Evolutionary conservation across 2,888 invertebrate species (phyloP), one percentile per base, ranked within the genome.

Genomic region (Hemaris fuciformis): DNA sequence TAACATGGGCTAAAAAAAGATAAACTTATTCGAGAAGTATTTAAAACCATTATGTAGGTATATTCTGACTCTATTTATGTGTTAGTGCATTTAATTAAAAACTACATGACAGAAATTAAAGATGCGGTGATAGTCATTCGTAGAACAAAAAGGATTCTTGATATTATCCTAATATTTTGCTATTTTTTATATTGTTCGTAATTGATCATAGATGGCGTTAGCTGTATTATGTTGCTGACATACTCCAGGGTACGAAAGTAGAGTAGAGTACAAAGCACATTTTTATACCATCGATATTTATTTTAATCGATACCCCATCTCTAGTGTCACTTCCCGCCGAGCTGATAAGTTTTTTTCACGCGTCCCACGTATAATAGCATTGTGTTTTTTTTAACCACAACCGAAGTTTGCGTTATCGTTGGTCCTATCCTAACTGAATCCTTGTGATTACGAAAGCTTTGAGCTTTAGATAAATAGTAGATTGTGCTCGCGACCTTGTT

Each of bases 341-440:
- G 73, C 67, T 76, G 80, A 80, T 81, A 80, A 74, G 67, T 80
- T 80, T 79, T n/a, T 81, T 81, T 73, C 76, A 67, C 70, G 68
- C 71, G 74, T 75, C 70, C 72, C 74, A 74, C 69, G 77, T 75
- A 81, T 81, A 82, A 81, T 80, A 74, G 81, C 75, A 82, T 81
- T 83, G 77, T 83, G 73, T 69, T 76, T 74, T n/a, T 83, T 85
- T 84, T 78, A 71, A 74, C 66, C 62, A 68, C 71, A 73, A 72
- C 71, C 62, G 71, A 75, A 76, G 76, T 76, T 67, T 73, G 74
- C 72, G 63, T 77, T 85, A 84, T 81, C 83, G 75, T 72, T 67
- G 71, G 71, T 73, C 80, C 77, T 78, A 79, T 76, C 76, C 75
- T 70, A 72, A 76, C 71, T 63, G 64, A 68, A 58, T 60, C 62